Percentiles rank a stretch among this genome's conserved stretches.
phyloP scores from a whole-genome alignment of 2,113 vertebrate species.

The Syngnathus typhle region DNA sequence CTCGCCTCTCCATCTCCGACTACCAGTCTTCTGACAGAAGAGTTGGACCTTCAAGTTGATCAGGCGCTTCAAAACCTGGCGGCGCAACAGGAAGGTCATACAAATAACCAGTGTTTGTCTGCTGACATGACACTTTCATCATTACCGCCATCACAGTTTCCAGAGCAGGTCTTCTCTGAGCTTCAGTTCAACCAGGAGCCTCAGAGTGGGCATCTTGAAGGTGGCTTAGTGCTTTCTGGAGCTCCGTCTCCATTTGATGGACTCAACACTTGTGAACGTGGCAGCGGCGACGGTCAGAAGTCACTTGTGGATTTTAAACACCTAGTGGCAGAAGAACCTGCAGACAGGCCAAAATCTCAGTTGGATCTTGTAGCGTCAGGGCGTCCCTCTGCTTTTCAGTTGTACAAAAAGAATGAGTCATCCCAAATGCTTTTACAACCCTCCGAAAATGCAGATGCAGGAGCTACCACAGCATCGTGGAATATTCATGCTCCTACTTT shows the following conservation, averaged over 20 bases:
- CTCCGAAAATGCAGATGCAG: slow-evolving; percentile 5
- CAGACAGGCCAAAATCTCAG: slow-evolving; percentile 25
- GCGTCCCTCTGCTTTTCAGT: slow-evolving; percentile 68
- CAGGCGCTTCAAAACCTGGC: slow-evolving; percentile 70
- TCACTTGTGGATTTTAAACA: slow-evolving; percentile 55
- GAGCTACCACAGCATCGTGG: slow-evolving; percentile 61
- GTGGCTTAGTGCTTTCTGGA: slow-evolving; percentile 1
- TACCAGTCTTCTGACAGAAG: slow-evolving; percentile 62
- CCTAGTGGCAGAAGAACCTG: slow-evolving; percentile 24
- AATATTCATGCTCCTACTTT: slow-evolving; percentile 77
- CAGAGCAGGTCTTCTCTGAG: slow-evolving; percentile 47
- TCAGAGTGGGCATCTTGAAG: slow-evolving; percentile 13
- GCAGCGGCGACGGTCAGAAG: slow-evolving; percentile 7
- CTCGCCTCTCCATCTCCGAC: slow-evolving; percentile 9
- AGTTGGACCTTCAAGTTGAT: slow-evolving; percentile 78
- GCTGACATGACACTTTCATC: slow-evolving; percentile 14
- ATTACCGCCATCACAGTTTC: slow-evolving; percentile 26
- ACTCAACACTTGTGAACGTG: slow-evolving; percentile 20
- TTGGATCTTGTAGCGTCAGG: slow-evolving; percentile 48
- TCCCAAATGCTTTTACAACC: background rate
- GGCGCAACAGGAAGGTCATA: background rate
- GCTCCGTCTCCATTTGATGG: slow-evolving; percentile 30
- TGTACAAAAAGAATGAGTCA: slow-evolving; percentile 61
- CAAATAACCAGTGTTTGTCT: slow-evolving; percentile 7
- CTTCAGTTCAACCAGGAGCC: slow-evolving; percentile 48